A percentile compares a stretch with the other conserved stretches of the same genome.
Conservation (phyloP, 2,797 vertebrate genomes). For the Chiloscyllium punctatum region DNA sequence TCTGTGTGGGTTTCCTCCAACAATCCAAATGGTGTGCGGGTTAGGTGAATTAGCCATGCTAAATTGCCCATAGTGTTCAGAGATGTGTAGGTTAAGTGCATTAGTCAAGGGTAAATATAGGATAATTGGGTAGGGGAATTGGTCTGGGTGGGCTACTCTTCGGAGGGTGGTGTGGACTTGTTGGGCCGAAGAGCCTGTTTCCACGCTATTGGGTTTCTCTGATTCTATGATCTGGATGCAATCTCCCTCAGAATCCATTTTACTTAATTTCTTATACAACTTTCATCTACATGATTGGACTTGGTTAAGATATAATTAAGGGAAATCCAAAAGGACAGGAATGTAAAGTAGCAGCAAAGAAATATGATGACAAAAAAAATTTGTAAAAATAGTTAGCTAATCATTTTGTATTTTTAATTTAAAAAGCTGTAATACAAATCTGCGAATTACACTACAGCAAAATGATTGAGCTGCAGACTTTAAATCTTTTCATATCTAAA, state of each 20-base stretch:
- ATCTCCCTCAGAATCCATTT: background rate
- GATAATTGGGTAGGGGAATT: no score
- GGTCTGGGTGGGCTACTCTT: no score
- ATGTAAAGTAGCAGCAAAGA: background rate
- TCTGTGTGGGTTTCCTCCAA: no score
- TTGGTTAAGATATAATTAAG: background rate
- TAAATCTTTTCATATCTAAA: background rate
- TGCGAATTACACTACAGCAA: background rate
- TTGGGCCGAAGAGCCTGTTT: no score
- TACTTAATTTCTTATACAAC: background rate
- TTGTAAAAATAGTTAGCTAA: background rate
- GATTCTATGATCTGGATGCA: background rate
- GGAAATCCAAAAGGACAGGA: background rate
- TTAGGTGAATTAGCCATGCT: no score
- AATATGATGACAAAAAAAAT: background rate
- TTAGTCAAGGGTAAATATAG: no score
- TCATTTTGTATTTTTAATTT: background rate
- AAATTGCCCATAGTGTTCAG: no score
- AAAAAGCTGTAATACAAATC: background rate
- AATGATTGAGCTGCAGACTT: background rate
- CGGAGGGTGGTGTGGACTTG: no score
- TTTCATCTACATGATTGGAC: background rate
- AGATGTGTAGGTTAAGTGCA: no score
- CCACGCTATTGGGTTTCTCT: no score
- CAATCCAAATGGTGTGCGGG: no score